Base-by-base conservation (phyloP, 2,797 vertebrate species). In the Remorina albescens region DNA sequence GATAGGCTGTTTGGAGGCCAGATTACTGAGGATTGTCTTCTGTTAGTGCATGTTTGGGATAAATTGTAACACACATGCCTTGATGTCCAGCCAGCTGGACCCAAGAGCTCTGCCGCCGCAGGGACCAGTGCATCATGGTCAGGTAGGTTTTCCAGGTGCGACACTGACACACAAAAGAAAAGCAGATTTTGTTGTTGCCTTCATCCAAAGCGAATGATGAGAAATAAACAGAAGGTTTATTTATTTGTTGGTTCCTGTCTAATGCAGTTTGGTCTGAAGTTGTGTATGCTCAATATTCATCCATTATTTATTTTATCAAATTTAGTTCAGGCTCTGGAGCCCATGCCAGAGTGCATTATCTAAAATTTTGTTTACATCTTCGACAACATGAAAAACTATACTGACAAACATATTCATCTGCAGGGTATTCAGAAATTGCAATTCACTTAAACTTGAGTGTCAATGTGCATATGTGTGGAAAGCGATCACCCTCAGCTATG, bases 21-120 rank as follows among this genome's bases (percentile, higher is more conserved):
- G 2, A 25, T 64, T 19, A 62, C 23, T 7, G 9, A 54, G 28
- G 28, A n/a, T n/a, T 54, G 37, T 18, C 39, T 8, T 63, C 8
- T 65, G 71, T 50, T 59, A 18, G 28, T 62, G 50, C 65, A 4
- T 77, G 46, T 34, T 54, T 56, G 50, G 19, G 32, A 36, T 65
- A 11, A 53, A 63, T 4, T 18, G 37, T 55, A 58, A 54, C 21
- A 76, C 67, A 84, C 87, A 30, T 91, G 94, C 96, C 96, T 93
- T 96, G 94, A 57, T 97, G 96, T 85, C 96, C 96, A 12, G 95
- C 96, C 67, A 97, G 92, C 89, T 96, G 96, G 78, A 97, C 94
- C 96, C 96, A 96, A 67, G 96, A 95, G 76, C 94, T 95, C 83
- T 95, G 96, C 46, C 93, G 91, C 15, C 88, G 76, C 73, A 95